Evolutionary conservation across 2,113 vertebrate genomes (phyloP), one percentile per base, ranked within the genome.

Genomic region (Scolopax mira): DNA sequence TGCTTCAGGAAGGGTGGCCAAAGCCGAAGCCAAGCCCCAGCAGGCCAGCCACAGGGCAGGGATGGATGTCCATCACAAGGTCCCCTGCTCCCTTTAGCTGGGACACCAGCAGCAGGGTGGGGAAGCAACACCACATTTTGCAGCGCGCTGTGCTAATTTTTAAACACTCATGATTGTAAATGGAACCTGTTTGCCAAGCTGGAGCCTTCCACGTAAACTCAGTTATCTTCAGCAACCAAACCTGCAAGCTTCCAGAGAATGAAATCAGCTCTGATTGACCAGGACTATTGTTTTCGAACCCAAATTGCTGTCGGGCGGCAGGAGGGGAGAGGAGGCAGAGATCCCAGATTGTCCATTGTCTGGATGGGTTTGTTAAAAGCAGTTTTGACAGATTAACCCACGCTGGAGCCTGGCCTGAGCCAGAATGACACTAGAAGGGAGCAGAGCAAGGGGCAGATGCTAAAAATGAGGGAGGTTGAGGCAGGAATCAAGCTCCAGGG

Each of bases 211-310:
- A 4, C 19, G 25, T 89, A 77, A 86, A 73, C 87, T 42, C 54
- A 7, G 73, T 85, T 95, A 96, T 94, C 95, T 97, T 71, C 14
- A 95, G 74, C 90, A 93, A 60, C 88, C 93, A 82, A 79, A 93
- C 57, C 81, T 61, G 58, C 85, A 93, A 52, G 89, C 88, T 95
- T 70, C 30, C 28, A 61, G 30, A 91, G 95, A 89, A 85, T 61
- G 55, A 61, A 73, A 92, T 42, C 79, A 70, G 82, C 41, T 79
- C 79, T 95, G 24, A 49, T 13, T 54, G 72, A 58, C 11, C 69
- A 54, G 65, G 64, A 37, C 90, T 58, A 89, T 93, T 95, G 96
- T 96, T 97, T 57, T 79, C 55, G 1, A 82, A 85, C 67, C 54
- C 66, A 69, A 93, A 79, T 30, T 52, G 73, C 62, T 12, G 17